phyloP scores from a whole-genome alignment of 1,140 invertebrate genomes.

The Ditylenchus dipsaci region DNA sequence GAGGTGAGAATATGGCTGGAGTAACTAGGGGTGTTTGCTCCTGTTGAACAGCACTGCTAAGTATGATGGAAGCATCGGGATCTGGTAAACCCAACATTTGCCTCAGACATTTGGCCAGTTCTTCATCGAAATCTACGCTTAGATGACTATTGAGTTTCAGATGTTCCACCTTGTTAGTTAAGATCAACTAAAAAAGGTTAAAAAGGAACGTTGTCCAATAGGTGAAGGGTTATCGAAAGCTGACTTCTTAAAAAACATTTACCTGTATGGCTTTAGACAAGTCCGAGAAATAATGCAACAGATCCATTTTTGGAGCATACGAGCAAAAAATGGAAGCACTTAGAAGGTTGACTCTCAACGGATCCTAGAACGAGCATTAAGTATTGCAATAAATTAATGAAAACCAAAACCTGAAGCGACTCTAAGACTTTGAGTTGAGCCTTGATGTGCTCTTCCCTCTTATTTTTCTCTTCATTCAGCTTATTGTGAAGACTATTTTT shows the following conservation, averaged over 20 bases:
- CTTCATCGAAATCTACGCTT: conserved; percentile 10
- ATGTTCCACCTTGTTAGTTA: conserved; percentile 10
- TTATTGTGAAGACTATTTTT: conserved; percentile 21
- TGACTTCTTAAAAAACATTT: conserved; percentile 8
- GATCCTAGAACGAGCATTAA: conserved; percentile 28
- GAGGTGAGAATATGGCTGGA: not conserved
- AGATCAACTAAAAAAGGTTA: conserved; percentile 9
- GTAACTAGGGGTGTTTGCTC: not conserved
- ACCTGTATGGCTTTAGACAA: conserved; percentile 29
- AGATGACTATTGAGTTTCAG: conserved; percentile 17
- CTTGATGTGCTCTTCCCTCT: conserved; percentile 29
- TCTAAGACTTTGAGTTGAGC: conserved; percentile 30
- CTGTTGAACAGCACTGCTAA: not conserved
- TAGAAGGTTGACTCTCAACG: conserved; percentile 43
- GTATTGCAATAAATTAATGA: conserved; percentile 12
- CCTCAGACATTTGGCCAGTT: conserved; percentile 10
- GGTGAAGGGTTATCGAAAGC: too few species aligned
- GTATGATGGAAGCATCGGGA: too few species aligned
- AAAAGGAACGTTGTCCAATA: conserved; percentile 25
- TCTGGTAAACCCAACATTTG: not conserved
- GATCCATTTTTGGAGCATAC: conserved; percentile 53
- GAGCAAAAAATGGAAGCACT: conserved; percentile 54
- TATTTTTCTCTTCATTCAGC: conserved; percentile 31
- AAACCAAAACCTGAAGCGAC: conserved; percentile 16
- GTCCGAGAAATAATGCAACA: conserved; percentile 42